Evolutionary conservation across 2,888 invertebrate species (phyloP).

Genomic region (Napeogenes inachia): DNA sequence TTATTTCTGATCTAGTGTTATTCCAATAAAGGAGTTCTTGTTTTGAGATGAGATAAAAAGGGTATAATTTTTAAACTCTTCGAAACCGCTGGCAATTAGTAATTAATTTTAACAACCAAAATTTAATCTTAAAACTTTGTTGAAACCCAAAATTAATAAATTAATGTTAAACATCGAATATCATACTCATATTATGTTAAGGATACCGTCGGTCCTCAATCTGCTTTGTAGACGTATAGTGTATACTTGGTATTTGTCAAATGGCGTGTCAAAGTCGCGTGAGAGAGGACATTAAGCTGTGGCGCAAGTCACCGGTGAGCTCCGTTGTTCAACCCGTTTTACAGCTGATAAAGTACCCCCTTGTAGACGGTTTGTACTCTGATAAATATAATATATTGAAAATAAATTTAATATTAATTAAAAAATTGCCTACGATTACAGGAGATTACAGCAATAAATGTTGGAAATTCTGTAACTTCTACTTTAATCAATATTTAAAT

Average conservation of each 20-base stretch:
- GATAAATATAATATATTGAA: slow-evolving; percentile 10
- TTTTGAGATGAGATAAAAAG: no score
- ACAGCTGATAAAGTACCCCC: slow-evolving; percentile 58
- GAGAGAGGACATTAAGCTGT: slow-evolving; percentile 58
- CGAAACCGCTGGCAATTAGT: no score
- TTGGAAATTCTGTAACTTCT: no score
- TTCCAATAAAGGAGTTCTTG: no score
- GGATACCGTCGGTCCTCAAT: slow-evolving; percentile 20
- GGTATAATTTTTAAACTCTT: no score
- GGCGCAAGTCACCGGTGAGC: slow-evolving; percentile 53
- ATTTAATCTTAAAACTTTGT: neutral
- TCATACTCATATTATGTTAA: neutral
- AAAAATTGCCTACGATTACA: no score
- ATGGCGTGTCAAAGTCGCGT: slow-evolving; percentile 60
- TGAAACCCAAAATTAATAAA: neutral
- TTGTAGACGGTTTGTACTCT: slow-evolving; percentile 11
- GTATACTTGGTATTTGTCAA: slow-evolving; percentile 43
- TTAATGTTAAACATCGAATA: neutral
- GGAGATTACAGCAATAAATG: no score
- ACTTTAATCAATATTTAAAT: no score
- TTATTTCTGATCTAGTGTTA: no score
- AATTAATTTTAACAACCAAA: no score
- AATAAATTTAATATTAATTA: no score
- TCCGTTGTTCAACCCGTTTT: slow-evolving; percentile 52
- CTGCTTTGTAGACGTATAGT: slow-evolving; percentile 34